A percentile compares a stretch with the other conserved stretches of the same genome.
These are phyloP conservation scores for Grammomys surdaster DNA, from an alignment of 2,113 vertebrate genomes.

Conservation along the genomic window DNA sequence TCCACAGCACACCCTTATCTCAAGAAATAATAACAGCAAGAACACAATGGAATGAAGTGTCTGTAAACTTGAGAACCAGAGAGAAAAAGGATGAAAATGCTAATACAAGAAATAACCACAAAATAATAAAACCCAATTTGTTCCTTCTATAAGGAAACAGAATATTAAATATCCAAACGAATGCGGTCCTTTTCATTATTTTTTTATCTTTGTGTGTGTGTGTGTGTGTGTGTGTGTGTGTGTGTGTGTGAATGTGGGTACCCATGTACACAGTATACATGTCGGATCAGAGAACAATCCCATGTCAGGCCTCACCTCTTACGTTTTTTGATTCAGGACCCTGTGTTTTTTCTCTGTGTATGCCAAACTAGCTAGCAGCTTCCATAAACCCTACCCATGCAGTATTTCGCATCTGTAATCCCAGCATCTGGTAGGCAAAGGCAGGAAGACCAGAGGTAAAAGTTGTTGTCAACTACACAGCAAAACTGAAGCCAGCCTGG, in stretches of 20 bases:
- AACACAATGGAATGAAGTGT: not conserved
- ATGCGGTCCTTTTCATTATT: not conserved
- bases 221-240: no score
- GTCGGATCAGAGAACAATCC: not conserved
- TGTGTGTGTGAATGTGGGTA: no score
- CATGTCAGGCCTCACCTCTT: not conserved
- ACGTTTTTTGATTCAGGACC: not conserved
- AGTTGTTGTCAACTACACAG: not conserved
- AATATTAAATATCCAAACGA: not conserved
- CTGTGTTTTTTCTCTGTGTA: not conserved
- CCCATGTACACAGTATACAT: not conserved
- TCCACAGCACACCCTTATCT: not conserved
- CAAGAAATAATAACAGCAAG: not conserved
- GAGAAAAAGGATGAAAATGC: not conserved
- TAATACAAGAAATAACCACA: not conserved
- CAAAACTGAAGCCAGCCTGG: not conserved
- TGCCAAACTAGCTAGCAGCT: not conserved
- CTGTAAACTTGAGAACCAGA: not conserved
- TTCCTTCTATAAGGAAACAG: not conserved
- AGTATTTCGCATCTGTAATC: not conserved
- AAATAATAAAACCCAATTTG: not conserved
- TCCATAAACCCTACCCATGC: not conserved
- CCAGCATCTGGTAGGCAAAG: not conserved
- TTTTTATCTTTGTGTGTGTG: not conserved
- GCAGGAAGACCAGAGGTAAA: not conserved